Evolutionary conservation across 2,113 vertebrate genomes (phyloP).

Genomic region (Callithrix jacchus): DNA sequence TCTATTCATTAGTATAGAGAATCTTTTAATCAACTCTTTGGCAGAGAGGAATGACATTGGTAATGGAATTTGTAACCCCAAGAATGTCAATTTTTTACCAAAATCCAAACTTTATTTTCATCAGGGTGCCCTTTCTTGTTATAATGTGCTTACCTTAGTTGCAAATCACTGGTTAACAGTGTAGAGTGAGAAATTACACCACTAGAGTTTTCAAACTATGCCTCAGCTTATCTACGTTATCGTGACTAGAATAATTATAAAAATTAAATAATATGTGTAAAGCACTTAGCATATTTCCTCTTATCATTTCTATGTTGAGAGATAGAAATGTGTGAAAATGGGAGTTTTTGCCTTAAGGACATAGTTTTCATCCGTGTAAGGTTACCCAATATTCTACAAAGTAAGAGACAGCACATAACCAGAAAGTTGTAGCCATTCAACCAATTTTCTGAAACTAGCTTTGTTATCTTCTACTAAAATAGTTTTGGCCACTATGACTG

Average conservation of each 20-base stretch:
- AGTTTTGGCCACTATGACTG: background rate
- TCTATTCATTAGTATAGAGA: background rate
- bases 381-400: background rate
- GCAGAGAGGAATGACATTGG: background rate
- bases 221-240: slow-evolving; percentile 22
- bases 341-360: background rate
- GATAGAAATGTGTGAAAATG: background rate
- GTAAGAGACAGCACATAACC: background rate
- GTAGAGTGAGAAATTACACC: background rate
- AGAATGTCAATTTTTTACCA: background rate
- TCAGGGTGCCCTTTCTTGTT: background rate
- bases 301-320: background rate
- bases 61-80: background rate
- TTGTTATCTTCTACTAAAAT: background rate
- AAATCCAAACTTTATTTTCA: background rate
- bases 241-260: background rate
- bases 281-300: background rate
- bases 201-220: background rate
- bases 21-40: background rate
- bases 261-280: background rate
- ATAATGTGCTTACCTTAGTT: background rate
- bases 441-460: background rate
- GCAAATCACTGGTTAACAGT: background rate
- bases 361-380: background rate
- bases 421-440: background rate